Conservation (phyloP, 2,888 invertebrate genomes). For the Tupiocoris notatus region DNA sequence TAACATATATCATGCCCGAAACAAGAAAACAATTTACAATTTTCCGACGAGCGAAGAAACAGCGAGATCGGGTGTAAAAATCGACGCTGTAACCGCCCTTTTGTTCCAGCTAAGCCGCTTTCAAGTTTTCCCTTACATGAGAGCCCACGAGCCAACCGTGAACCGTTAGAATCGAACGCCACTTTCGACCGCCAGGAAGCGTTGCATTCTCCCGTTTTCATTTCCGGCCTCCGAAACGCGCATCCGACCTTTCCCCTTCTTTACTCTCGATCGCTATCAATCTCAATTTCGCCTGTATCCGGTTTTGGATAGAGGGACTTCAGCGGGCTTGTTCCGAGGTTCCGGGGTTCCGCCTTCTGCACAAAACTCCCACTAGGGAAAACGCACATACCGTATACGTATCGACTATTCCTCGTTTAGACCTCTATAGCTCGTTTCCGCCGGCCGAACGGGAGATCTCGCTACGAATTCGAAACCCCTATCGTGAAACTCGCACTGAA, state of each 20-base stretch:
- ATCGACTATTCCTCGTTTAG: neutral
- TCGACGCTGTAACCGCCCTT: too few species aligned
- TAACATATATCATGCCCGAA: too few species aligned
- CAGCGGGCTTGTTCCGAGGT: neutral
- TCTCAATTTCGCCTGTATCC: conserved; percentile 20
- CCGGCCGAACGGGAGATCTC: neutral
- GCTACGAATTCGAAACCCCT: neutral
- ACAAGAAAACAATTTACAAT: too few species aligned
- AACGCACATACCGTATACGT: neutral
- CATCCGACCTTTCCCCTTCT: neutral
- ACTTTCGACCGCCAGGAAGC: neutral
- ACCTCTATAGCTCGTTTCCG: neutral
- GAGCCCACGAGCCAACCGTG: too few species aligned
- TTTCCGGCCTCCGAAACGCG: neutral
- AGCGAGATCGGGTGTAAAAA: too few species aligned
- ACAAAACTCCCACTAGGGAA: neutral
- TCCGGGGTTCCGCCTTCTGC: neutral
- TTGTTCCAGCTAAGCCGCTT: too few species aligned
- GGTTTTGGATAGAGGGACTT: neutral
- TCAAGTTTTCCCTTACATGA: too few species aligned
- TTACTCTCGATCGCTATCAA: conserved; percentile 23
- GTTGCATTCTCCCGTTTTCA: neutral
- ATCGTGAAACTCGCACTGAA: neutral
- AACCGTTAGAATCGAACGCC: neutral
- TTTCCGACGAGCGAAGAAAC: too few species aligned